Base-by-base conservation (phyloP, 2,888 invertebrate species). In the Bruchidius siliquastri region DNA sequence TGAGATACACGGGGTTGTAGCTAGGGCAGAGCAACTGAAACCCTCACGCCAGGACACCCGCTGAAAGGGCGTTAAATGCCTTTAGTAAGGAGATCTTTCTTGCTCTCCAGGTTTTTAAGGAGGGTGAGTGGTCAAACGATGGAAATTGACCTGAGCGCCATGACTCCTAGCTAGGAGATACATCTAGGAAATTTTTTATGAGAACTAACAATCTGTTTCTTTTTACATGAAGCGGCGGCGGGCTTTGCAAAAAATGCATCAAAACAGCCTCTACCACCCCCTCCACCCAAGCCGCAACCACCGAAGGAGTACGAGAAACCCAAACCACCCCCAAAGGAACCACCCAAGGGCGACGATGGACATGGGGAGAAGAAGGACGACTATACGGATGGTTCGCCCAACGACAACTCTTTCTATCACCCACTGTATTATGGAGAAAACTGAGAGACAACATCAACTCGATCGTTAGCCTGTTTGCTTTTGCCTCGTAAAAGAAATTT, bases 301-400 rank as follows among this genome's bases (percentile, higher is more conserved):
- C 76, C 76, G 32, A 69, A 70, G 66, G 71, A 69, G n/a, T 22
- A 75, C 0, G 76, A 75, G 21, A 68, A 68, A 13, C 49, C 49
- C 49, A 49, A 49, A 18, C 49, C 49, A 49, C 49, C 49, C 1
- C 49, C 49, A 1, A 49, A 49, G 78, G 76, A 69, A 78, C 76
- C 69, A 70, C 72, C 49, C 78, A 77, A 71, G 77, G 78, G 72
- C 75, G 74, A 88, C 87, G 68, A 91, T 86, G 88, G 91, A 20
- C 71, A 72, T 70, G 79, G 77, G 72, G 78, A 78, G 67, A 78
- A 76, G 88, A 69, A 87, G 87, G 70, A 90, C 86, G 88, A 91
- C 18, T 80, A 78, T 74, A 74, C 76, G 49, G 77, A 77, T 21
- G 78, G 78, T 76, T 74, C 75, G 68, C 74, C 74, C 67, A 77